Evolutionary conservation across 2,888 invertebrate genomes (phyloP).

Genomic region (Trilocha varians): DNA sequence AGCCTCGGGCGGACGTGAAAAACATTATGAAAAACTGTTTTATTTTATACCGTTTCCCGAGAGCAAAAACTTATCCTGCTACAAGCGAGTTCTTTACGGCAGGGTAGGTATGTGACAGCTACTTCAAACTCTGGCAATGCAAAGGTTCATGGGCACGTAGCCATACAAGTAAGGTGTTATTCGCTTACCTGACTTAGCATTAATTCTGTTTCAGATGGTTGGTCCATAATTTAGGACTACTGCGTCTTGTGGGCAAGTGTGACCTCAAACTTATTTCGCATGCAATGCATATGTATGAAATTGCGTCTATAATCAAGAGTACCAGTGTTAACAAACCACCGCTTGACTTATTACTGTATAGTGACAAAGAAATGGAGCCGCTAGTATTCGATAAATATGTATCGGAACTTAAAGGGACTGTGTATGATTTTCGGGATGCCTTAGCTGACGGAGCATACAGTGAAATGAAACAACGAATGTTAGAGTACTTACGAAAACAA

Average conservation of each 20-base stretch:
- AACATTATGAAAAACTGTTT: too few species aligned
- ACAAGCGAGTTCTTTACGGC: too few species aligned
- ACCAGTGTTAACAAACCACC: slow-evolving; percentile 23
- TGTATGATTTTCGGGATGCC: slow-evolving; percentile 45
- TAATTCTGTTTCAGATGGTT: slow-evolving; percentile 46
- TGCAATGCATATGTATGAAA: slow-evolving; percentile 32
- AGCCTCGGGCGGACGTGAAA: too few species aligned
- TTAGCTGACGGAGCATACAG: slow-evolving; percentile 21
- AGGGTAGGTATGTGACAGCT: too few species aligned
- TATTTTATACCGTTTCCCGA: too few species aligned
- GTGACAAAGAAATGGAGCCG: slow-evolving; percentile 16
- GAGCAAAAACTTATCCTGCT: too few species aligned
- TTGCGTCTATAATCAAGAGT: slow-evolving; percentile 20
- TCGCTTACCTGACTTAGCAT: too few species aligned
- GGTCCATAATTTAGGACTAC: slow-evolving; percentile 24
- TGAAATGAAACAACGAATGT: slow-evolving; percentile 25
- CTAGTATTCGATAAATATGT: slow-evolving; percentile 27
- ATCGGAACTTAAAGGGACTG: slow-evolving; percentile 23
- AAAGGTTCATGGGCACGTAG: too few species aligned
- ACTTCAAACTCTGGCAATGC: too few species aligned
- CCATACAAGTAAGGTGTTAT: too few species aligned
- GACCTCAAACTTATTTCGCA: slow-evolving; percentile 28
- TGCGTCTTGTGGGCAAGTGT: slow-evolving; percentile 18
- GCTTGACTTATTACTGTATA: neutral
- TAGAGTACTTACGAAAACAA: slow-evolving; percentile 11